phyloP scores from a whole-genome alignment of 2,797 vertebrate species.

The Sebastes reedi region DNA sequence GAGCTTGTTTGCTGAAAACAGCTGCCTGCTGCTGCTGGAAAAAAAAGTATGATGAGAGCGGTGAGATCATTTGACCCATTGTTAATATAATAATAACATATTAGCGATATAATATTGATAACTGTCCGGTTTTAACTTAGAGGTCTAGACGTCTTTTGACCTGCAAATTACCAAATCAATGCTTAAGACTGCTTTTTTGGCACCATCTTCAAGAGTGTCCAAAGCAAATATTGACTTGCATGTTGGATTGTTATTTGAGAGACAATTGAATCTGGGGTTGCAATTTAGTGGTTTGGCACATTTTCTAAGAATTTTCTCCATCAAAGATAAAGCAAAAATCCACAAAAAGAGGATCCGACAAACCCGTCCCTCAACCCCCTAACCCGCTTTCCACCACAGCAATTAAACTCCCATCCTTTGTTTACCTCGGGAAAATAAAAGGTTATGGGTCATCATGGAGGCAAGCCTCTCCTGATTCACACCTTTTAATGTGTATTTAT shows the following conservation, averaged over 20 bases:
- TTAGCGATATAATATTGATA: too few relatives aligned
- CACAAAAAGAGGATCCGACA: background rate
- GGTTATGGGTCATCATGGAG: slow-evolving; percentile 35
- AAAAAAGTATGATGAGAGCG: too few relatives aligned
- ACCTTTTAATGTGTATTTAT: slow-evolving; percentile 42
- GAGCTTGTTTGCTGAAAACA: too few relatives aligned
- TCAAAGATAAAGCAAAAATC: background rate
- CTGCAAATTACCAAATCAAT: too few relatives aligned
- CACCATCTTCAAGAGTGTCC: background rate
- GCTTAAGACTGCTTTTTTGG: background rate
- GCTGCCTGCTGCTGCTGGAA: too few relatives aligned
- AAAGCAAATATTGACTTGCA: background rate
- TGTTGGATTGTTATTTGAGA: background rate
- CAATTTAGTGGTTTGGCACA: background rate
- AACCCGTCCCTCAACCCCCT: background rate
- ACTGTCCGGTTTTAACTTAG: too few relatives aligned
- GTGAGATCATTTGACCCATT: too few relatives aligned
- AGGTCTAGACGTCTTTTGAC: too few relatives aligned
- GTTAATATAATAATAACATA: too few relatives aligned
- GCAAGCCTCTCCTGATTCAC: slow-evolving; percentile 16
- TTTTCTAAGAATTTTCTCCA: background rate
- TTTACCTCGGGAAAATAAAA: slow-evolving; percentile 54
- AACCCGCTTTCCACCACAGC: background rate
- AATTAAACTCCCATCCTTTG: slow-evolving; percentile 15
- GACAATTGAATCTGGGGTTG: background rate